Percentiles rank a stretch among this genome's conserved stretches.
Conservation (phyloP, 2,888 invertebrate genomes). For the Drosophila crucigera region DNA sequence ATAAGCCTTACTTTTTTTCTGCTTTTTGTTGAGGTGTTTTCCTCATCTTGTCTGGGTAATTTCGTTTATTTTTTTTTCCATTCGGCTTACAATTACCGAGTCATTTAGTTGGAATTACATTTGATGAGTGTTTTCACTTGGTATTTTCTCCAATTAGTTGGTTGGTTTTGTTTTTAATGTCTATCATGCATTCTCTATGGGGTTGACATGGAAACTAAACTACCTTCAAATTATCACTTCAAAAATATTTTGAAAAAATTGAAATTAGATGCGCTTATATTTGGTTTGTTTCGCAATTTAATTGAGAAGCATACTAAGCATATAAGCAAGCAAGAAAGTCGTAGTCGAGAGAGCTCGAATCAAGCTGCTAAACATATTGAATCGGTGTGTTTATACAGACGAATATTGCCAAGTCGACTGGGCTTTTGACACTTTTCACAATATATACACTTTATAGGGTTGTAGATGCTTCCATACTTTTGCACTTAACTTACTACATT, state of each 20-base stretch:
- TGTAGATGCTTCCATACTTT: background rate
- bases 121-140: slow-evolving; percentile 61
- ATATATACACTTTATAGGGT: background rate
- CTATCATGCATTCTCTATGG: slow-evolving; percentile 14
- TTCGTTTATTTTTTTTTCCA: background rate
- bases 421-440: background rate
- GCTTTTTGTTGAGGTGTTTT: background rate
- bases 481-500: background rate
- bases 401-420: background rate
- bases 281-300: background rate
- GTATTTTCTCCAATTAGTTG: slow-evolving; percentile 62
- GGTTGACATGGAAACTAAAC: background rate
- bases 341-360: background rate
- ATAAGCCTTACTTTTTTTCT: slow-evolving; percentile 9
- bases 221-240: background rate
- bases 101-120: slow-evolving; percentile 68
- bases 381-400: background rate
- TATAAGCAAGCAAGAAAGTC: background rate
- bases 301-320: background rate
- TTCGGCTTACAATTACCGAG: slow-evolving; percentile 51
- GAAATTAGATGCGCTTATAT: background rate
- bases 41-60: background rate
- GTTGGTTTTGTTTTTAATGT: slow-evolving; percentile 36
- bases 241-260: background rate
- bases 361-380: background rate